Evolutionary conservation across 1,140 invertebrate genomes (phyloP).

Genomic region (Steinernema feltiae): DNA sequence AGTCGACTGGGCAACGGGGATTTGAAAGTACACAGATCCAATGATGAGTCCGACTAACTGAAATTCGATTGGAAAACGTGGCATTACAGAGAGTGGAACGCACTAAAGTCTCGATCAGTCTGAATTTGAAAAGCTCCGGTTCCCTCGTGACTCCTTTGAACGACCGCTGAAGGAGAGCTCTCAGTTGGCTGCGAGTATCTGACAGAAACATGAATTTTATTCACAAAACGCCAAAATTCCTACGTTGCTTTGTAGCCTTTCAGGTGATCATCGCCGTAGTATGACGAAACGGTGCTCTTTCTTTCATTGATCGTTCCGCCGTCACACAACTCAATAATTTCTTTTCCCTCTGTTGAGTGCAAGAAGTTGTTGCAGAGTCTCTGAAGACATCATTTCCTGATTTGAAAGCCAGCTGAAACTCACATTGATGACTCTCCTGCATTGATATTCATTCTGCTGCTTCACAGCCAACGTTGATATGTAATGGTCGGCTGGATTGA

Average conservation of each 20-base stretch:
- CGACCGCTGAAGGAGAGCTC: conserved; percentile 79
- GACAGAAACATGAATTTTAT: too few relatives aligned
- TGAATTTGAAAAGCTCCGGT: conserved; percentile 78
- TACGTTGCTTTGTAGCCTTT: conserved; percentile 22
- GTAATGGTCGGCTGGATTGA: conserved; percentile 90
- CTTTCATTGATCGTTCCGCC: neutral
- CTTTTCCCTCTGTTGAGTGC: conserved; percentile 60
- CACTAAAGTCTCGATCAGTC: conserved; percentile 70
- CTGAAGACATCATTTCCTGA: conserved; percentile 60
- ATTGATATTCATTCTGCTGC: conserved; percentile 71
- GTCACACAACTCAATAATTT: conserved; percentile 24
- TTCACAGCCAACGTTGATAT: conserved; percentile 79
- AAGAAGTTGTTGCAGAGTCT: conserved; percentile 58
- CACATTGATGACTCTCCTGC: conserved; percentile 54
- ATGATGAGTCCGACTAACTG: conserved; percentile 62
- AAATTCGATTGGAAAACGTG: conserved; percentile 16
- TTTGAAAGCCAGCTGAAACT: conserved; percentile 15
- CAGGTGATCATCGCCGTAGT: conserved; percentile 12
- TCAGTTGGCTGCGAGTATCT: conserved; percentile 78
- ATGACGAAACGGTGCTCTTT: neutral
- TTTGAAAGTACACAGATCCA: conserved; percentile 80
- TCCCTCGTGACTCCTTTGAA: conserved; percentile 80
- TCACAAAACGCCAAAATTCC: neutral
- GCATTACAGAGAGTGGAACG: conserved; percentile 16
- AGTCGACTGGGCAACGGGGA: conserved; percentile 75